Evolutionary conservation across 1,140 invertebrate species (phyloP), one percentile per base, ranked within the genome.

Genomic region (Phymorhynchus buccinoides): DNA sequence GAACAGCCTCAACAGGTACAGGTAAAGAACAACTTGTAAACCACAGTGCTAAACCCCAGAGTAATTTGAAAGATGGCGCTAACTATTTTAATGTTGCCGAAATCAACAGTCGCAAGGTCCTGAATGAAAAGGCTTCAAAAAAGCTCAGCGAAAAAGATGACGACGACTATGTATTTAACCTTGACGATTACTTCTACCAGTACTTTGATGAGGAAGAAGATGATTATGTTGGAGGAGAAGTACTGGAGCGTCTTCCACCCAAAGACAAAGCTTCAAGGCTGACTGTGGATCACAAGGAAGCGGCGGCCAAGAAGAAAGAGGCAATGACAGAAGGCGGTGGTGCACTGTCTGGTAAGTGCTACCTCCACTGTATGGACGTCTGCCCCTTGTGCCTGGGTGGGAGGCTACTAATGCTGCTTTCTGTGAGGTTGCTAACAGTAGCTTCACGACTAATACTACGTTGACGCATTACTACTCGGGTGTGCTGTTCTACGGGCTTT

Each of bases 151-250:
- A 27, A 22, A 62, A 12, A 1, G 6, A 9, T 6, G 56, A 62
- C n/a, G 56, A 62, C 0, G 56, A 62, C 22, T 62, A 62, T 62
- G 56, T 27, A 27, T 22, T 62, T 27, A 62, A 62, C n/a, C 4
- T 62, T 62, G 56, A 62, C 56, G n/a, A 62, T 16, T 62, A 62
- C n/a, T 62, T 62, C 56, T 62, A 62, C 22, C 14, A 62, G 12
- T 62, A 12, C 27, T 62, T 27, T 62, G 56, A 62, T 62, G 56
- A 62, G 22, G 56, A 62, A 22, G 56, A 62, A 62, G 56, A 62
- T 62, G 56, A 62, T 27, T 62, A 62, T 62, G 56, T 62, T 62
- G 56, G 56, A 62, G 56, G 56, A 9, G 56, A 62, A 62, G 56
- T 62, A 27, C 56, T 62, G 6, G 44, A 18, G 18, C 6, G 6